Evolutionary conservation across 2,113 vertebrate genomes (phyloP).

Genomic region (Caretta caretta): DNA sequence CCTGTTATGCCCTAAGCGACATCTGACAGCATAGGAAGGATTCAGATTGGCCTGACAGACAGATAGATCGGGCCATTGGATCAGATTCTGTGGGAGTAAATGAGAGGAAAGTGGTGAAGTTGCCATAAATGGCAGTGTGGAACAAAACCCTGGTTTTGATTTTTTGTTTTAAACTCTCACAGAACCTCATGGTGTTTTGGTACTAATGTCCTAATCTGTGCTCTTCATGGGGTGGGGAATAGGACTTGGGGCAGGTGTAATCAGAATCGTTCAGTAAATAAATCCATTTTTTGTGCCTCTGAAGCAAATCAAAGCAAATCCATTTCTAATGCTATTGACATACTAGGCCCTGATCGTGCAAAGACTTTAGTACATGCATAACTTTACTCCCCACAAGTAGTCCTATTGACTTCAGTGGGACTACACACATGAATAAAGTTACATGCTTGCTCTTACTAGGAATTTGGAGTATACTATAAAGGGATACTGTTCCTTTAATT

Average conservation of each 20-base stretch:
- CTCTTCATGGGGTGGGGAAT: background rate
- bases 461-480: constrained; percentile 1
- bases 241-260: background rate
- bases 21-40: background rate
- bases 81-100: background rate
- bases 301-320: background rate
- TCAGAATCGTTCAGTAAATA: background rate
- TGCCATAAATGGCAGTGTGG: background rate
- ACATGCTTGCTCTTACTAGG: background rate
- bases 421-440: background rate
- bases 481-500: background rate
- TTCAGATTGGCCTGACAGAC: background rate
- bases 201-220: background rate
- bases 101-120: background rate
- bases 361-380: background rate
- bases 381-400: background rate
- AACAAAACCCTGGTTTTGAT: background rate
- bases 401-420: background rate
- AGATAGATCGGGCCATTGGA: background rate
- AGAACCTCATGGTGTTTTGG: background rate
- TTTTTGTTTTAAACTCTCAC: too few relatives aligned
- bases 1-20: background rate
- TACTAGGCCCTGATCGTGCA: background rate
- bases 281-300: background rate
- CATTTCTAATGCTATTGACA: background rate